phyloP scores from a whole-genome alignment of 2,888 invertebrate genomes.

The Cataglyphis livida region DNA sequence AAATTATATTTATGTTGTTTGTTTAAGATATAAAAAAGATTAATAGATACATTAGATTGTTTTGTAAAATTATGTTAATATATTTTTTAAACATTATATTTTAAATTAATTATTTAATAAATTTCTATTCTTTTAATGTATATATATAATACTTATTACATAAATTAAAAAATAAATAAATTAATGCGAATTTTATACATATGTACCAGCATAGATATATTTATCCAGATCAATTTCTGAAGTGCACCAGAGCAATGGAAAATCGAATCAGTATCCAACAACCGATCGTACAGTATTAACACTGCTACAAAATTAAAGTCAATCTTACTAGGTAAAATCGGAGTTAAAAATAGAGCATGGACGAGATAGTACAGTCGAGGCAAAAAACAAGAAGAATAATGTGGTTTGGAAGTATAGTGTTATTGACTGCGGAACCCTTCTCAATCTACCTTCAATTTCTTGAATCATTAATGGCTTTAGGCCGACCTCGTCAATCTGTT shows the following conservation, averaged over 20 bases:
- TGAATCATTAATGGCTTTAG: constrained; percentile 80
- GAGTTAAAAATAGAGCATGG: constrained; percentile 63
- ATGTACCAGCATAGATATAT: background rate
- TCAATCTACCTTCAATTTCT: constrained; percentile 74
- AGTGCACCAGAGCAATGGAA: background rate
- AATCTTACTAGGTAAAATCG: constrained; percentile 78
- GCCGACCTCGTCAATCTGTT: constrained; percentile 77
- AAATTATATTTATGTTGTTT: background rate
- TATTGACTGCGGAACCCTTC: constrained; percentile 58
- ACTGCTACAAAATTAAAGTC: constrained; percentile 80
- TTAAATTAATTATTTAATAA: background rate
- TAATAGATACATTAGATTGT: background rate
- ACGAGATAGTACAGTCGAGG: constrained; percentile 37
- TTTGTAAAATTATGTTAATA: background rate
- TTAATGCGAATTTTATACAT: background rate
- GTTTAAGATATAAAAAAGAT: background rate
- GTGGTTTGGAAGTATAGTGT: constrained; percentile 59
- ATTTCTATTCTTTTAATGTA: background rate
- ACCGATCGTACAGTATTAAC: constrained; percentile 76
- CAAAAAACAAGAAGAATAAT: constrained; percentile 55
- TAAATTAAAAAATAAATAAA: background rate
- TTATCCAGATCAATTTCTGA: background rate
- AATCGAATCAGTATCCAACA: constrained; percentile 45
- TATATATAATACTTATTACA: background rate
- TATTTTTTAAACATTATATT: background rate